Evolutionary conservation across 1,140 invertebrate genomes (phyloP).

Genomic region (Tetragonula clypearis): DNA sequence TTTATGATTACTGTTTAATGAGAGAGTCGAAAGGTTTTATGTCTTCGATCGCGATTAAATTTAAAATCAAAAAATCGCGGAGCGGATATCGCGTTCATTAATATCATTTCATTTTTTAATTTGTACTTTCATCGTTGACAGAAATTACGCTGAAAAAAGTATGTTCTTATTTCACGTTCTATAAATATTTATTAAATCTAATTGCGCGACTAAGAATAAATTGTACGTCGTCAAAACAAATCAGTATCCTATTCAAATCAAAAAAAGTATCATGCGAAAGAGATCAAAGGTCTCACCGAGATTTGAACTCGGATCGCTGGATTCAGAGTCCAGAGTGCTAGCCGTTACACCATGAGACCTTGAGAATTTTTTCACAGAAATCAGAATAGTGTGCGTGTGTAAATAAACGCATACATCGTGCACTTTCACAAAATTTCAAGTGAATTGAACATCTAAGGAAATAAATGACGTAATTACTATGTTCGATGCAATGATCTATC

Average conservation of each 20-base stretch:
- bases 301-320: conserved; percentile 87
- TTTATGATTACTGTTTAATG: not conserved
- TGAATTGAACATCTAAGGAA: not conserved
- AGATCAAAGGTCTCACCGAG: conserved; percentile 79
- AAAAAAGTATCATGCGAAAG: not conserved
- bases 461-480: not conserved
- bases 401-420: not conserved
- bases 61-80: not conserved
- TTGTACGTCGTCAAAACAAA: not conserved
- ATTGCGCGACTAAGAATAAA: not conserved
- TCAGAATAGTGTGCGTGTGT: not conserved
- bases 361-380: conserved; percentile 8
- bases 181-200: not conserved
- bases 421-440: not conserved
- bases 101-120: not conserved
- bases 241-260: not conserved
- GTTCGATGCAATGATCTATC: not conserved
- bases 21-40: too few species aligned
- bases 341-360: conserved; percentile 76
- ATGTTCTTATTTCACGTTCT: not conserved
- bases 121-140: not conserved
- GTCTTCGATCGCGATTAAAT: not conserved
- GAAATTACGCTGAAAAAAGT: not conserved
- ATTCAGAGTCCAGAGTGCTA: conserved; percentile 90
- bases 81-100: not conserved